Evolutionary conservation across 2,888 invertebrate species (phyloP), one percentile per base, ranked within the genome.

Genomic region (Drosophila tripunctata): DNA sequence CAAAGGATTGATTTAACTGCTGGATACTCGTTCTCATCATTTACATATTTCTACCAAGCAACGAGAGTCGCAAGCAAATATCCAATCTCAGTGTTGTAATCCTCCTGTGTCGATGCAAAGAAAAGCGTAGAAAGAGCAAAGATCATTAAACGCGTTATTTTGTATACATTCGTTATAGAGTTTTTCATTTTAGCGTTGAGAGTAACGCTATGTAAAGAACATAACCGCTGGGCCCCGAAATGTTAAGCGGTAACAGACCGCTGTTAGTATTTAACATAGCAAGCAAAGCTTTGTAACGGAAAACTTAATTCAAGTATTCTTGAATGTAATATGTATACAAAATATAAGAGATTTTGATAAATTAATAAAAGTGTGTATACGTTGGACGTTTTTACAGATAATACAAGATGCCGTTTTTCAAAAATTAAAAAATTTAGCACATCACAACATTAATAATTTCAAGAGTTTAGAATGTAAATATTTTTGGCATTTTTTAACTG

Each of bases 21-120:
- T 40, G 38, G 40, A 8, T 10, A 36, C 22, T 44, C 35, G 35
- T 27, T 17, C 21, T 21, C 36, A 12, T 57, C 60, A 51, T 73
- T n/a, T n/a, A n/a, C n/a, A n/a, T n/a, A 10, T 10, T 8, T 27
- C 84, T 91, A 91, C 90, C 93, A 94, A 92, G 94, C 94, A 91
- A 92, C 92, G 92, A 95, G 90, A 85, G 94, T 92, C 89, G 93
- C 93, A 90, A 95, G 93, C 90, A 94, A 92, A 91, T 93, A 92
- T 92, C 94, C 94, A 90, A 94, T 92, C 73, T 94, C 93, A 89
- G 93, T 93, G 90, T 93, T 92, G 90, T 93, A 91, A 90, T 95
- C 94, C 91, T 94, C 94, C 95, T 95, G 94, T 70, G 41, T 47
- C 12, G 50, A 66, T 47, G 48, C 51, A 19, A 51, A 63, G 63